These are phyloP conservation scores for Gopherus evgoodei DNA, from an alignment of 2,113 vertebrate genomes.

Conservation along the genomic window DNA sequence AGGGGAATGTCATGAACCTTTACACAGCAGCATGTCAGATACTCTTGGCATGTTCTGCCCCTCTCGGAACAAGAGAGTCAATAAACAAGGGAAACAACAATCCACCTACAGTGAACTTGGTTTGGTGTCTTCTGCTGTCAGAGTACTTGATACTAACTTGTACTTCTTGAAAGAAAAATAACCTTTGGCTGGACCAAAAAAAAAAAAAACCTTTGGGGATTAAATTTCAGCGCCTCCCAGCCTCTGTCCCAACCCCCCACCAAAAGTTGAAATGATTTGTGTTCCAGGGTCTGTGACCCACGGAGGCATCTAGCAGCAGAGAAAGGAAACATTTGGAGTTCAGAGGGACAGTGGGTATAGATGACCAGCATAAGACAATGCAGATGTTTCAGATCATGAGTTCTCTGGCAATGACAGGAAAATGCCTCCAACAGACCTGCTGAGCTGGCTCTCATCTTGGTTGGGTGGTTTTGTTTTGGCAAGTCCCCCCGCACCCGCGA, in stretches of 20 bases:
- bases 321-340: constrained; percentile 92
- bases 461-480: background rate
- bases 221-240: constrained; percentile 87
- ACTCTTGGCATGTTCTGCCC: constrained; percentile 59
- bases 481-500: background rate
- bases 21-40: constrained; percentile 57
- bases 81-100: constrained; percentile 62
- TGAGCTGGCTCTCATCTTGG: constrained; percentile 25
- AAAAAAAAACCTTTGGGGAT: constrained; percentile 85
- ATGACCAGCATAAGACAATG: constrained; percentile 86
- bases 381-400: constrained; percentile 91
- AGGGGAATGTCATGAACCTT: constrained; percentile 63
- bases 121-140: constrained; percentile 60
- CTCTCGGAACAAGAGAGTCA: constrained; percentile 44
- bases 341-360: constrained; percentile 80
- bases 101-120: background rate
- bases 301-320: constrained; percentile 89
- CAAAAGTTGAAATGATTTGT: constrained; percentile 93
- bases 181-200: constrained; percentile 73
- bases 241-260: constrained; percentile 81
- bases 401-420: constrained; percentile 68
- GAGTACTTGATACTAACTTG: constrained; percentile 79
- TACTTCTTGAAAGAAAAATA: constrained; percentile 87
- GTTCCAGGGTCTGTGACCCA: constrained; percentile 92
- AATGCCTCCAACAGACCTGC: constrained; percentile 29